Conservation (phyloP, 1,140 invertebrate species). For the Campoletis sonorensis region DNA sequence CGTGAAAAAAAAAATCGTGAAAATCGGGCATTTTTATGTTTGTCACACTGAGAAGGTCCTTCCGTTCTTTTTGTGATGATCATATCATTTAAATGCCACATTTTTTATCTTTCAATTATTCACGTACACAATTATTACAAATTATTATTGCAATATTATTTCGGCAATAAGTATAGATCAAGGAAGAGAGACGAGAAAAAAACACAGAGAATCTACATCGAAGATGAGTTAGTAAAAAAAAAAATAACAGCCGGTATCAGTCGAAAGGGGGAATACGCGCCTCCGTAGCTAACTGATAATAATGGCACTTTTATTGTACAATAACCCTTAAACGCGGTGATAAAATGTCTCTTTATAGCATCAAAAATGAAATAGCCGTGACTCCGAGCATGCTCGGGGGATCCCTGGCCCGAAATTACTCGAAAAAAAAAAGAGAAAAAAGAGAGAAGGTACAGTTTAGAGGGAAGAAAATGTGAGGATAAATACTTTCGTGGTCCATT, state of each 20-base stretch:
- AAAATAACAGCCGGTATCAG: slow-evolving; percentile 2
- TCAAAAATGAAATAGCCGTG: slow-evolving; percentile 74
- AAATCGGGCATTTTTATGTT: too few relatives aligned
- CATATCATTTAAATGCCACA: too few relatives aligned
- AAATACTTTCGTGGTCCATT: slow-evolving; percentile 43
- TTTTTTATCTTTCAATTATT: too few relatives aligned
- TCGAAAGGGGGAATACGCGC: not conserved
- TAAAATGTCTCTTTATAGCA: slow-evolving; percentile 73
- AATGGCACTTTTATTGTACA: slow-evolving; percentile 76
- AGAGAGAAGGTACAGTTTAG: slow-evolving; percentile 34
- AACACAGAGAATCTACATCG: not conserved
- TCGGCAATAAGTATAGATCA: not conserved
- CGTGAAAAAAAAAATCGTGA: too few relatives aligned
- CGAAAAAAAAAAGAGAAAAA: not conserved
- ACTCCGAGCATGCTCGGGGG: slow-evolving; percentile 49
- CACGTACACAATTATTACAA: too few relatives aligned
- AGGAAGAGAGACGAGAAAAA: slow-evolving; percentile 2
- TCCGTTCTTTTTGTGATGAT: too few relatives aligned
- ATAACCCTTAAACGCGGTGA: slow-evolving; percentile 75
- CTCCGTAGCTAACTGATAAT: slow-evolving; percentile 74
- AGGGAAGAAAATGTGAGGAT: slow-evolving; percentile 36
- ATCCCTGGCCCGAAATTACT: slow-evolving; percentile 17
- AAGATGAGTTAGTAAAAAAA: slow-evolving; percentile 6
- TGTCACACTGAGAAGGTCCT: too few relatives aligned
- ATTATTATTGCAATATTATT: too few relatives aligned